Evolutionary conservation across 2,888 invertebrate genomes (phyloP).

Genomic region (Xestia xanthographa): DNA sequence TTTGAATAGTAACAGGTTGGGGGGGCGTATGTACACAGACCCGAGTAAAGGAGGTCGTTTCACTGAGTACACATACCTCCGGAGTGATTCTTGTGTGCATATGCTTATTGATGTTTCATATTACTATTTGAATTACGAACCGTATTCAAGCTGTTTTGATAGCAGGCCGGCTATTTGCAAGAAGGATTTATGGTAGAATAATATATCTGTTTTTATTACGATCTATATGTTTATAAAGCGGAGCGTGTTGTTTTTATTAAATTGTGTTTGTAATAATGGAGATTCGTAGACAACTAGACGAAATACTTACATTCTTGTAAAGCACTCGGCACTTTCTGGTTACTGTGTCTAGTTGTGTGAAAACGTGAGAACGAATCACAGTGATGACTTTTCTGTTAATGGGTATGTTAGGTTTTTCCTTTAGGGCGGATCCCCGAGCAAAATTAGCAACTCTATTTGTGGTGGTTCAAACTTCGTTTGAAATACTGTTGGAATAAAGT

Average conservation of each 20-base stretch:
- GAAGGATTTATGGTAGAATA: not conserved
- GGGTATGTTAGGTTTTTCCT: too few species aligned
- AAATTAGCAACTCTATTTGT: too few species aligned
- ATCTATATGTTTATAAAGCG: not conserved
- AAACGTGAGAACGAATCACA: not conserved
- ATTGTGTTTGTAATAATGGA: not conserved
- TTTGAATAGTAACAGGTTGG: constrained; percentile 37
- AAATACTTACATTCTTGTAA: constrained; percentile 6
- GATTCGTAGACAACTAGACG: not conserved
- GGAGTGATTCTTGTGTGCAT: constrained; percentile 51
- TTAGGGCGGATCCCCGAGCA: too few species aligned
- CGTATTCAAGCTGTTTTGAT: constrained; percentile 36
- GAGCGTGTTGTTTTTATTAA: constrained; percentile 8
- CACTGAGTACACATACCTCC: constrained; percentile 44
- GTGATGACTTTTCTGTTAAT: not conserved
- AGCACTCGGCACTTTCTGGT: not conserved
- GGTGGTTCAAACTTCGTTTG: too few species aligned
- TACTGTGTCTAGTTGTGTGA: not conserved
- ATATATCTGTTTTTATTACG: not conserved
- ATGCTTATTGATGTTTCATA: constrained; percentile 59
- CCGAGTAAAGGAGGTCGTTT: constrained; percentile 55
- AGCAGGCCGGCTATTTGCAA: constrained; percentile 28
- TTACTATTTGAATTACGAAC: constrained; percentile 55
- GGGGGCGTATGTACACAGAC: constrained; percentile 43
- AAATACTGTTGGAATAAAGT: too few species aligned